Conservation (phyloP, 2,888 invertebrate species). For the Sturmia bella region DNA sequence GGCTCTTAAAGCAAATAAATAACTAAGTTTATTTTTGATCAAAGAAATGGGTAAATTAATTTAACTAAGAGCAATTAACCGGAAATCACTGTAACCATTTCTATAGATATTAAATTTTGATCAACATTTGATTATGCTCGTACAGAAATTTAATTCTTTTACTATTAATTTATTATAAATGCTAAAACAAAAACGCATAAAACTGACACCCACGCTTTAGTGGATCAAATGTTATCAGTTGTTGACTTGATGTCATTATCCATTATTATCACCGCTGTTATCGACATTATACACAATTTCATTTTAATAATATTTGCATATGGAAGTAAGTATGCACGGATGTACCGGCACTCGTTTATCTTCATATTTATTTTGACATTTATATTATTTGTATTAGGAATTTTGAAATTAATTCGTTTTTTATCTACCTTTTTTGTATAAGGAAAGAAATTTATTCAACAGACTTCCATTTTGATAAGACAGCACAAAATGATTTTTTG, state of each 20-base stretch:
- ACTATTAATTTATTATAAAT: neutral
- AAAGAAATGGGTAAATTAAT: too few relatives aligned
- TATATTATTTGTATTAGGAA: neutral
- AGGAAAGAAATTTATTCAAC: neutral
- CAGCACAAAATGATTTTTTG: too few relatives aligned
- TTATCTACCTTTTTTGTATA: neutral
- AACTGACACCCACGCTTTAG: neutral
- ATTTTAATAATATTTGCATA: neutral
- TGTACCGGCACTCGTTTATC: neutral
- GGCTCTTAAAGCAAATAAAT: too few relatives aligned
- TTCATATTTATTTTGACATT: conserved; percentile 1
- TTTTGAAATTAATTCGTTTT: conserved; percentile 14
- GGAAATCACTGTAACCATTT: too few relatives aligned
- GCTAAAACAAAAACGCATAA: neutral
- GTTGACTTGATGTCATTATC: conserved; percentile 23
- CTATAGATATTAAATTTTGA: too few relatives aligned
- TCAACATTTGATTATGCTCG: conserved; percentile 16
- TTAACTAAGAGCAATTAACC: too few relatives aligned
- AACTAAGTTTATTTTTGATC: too few relatives aligned
- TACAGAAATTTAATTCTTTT: conserved; percentile 14
- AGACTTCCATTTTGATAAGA: too few relatives aligned
- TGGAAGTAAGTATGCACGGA: too few relatives aligned
- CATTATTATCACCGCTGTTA: conserved; percentile 18
- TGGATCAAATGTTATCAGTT: conserved; percentile 15
- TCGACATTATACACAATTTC: neutral